A percentile compares a stretch with the other conserved stretches of the same genome.
Evolutionary conservation across 1,140 invertebrate genomes (phyloP).

Genomic region (Theocolax elegans): DNA sequence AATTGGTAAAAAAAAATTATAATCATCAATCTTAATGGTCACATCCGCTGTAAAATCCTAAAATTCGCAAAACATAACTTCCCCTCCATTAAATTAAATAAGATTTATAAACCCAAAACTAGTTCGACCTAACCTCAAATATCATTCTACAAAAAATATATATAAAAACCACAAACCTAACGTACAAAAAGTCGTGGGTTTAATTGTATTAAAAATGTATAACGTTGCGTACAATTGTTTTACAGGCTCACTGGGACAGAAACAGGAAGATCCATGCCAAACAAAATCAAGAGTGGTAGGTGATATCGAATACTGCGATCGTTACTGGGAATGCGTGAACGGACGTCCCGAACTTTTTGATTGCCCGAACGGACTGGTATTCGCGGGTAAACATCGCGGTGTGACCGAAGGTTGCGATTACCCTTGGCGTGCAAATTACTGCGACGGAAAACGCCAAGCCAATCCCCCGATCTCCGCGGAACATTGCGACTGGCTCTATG

Average conservation of each 20-base stretch:
- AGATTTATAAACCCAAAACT: too few species aligned
- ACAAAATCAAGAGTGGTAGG: constrained; percentile 78
- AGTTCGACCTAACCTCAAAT: too few species aligned
- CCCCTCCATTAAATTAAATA: too few species aligned
- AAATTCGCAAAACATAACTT: too few species aligned
- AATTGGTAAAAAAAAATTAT: too few species aligned
- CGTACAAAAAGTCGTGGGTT: too few species aligned
- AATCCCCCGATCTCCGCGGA: constrained; percentile 85
- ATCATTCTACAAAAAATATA: too few species aligned
- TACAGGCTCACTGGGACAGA: constrained; percentile 57
- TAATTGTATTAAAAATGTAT: too few species aligned
- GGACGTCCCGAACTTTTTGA: constrained; percentile 85
- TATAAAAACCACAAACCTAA: too few species aligned
- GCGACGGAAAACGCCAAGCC: constrained; percentile 80
- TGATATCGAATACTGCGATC: constrained; percentile 85
- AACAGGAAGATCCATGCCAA: constrained; percentile 82
- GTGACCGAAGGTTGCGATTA: constrained; percentile 90
- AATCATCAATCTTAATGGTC: too few species aligned
- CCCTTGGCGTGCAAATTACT: constrained; percentile 88
- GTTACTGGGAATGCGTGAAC: constrained; percentile 86
- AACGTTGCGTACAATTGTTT: too few species aligned
- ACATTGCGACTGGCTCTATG: constrained; percentile 93
- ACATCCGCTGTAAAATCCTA: too few species aligned
- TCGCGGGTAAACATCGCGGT: constrained; percentile 86
- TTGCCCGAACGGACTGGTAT: constrained; percentile 90